Evolutionary conservation across 1,140 invertebrate genomes (phyloP), one percentile per base, ranked within the genome.

Genomic region (Antheraea mylitta): DNA sequence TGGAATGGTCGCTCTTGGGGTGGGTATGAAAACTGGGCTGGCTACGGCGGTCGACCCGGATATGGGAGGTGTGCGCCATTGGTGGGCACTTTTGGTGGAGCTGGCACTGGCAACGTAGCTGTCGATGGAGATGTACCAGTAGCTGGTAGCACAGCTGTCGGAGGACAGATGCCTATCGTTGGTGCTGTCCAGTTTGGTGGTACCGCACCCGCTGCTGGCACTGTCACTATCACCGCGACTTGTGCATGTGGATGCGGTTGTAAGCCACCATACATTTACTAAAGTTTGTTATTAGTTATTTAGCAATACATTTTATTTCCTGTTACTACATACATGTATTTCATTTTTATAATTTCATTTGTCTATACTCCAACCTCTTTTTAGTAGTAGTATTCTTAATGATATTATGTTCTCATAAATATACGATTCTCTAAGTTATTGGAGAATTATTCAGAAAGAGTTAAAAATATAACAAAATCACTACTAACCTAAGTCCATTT

Each of bases 1-100:
- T 58, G 83, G 82, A 9, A 62, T 65, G 9, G 19, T 84, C 0
- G 59, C 64, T 3, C 77, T 84, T 3, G 22, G 36, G 16, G 45
- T 6, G 10, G 45, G 16, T 53, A 53, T 30, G 84, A 82, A 8
- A 58, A 70, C 0, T 53, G 84, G 59, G 81, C 82, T 18, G 71
- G 71, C 70, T 53, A 72, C n/a, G 70, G 69, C 2, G 62, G 72
- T n/a, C 72, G 73, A 13, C 62, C 69, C 16, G 64, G 71, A 7
- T 67, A 73, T 53, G 75, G 72, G 1, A 37, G 13, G 6, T 30
- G 69, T 42, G 65, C 72, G 0, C 58, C 75, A 11, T 16, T 18
- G 48, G 75, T 70, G 10, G 30, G 62, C 3, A 68, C 61, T 9
- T 36, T 42, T 18, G 67, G 75, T 48, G 74, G 74, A 7, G 58